Evolutionary conservation across 2,113 vertebrate species (phyloP).

Genomic region (Rhinolophus sinicus): DNA sequence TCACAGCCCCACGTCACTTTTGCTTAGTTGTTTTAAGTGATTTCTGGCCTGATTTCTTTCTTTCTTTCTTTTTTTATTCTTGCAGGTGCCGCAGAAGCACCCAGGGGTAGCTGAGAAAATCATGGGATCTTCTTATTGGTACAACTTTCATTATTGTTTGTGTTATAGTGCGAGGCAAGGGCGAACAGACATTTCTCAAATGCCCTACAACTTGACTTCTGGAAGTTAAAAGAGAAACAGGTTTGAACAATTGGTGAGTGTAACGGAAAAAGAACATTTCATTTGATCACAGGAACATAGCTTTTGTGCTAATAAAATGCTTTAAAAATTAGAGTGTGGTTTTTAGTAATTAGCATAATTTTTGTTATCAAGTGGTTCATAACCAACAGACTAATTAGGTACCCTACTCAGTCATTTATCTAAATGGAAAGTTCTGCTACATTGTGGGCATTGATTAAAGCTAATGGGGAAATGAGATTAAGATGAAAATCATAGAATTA

Average conservation of each 20-base stretch:
- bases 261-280: background rate
- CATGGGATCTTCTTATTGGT: background rate
- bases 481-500: conserved; percentile 77
- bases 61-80: background rate
- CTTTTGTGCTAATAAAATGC: conserved; percentile 50
- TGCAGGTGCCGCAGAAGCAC: background rate
- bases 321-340: conserved; percentile 47
- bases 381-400: conserved; percentile 66
- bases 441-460: conserved; percentile 73
- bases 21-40: background rate
- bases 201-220: background rate
- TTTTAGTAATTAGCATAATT: conserved; percentile 69
- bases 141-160: background rate
- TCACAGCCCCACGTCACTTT: background rate
- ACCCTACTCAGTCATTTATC: conserved; percentile 59
- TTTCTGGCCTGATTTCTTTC: background rate
- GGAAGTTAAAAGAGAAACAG: background rate
- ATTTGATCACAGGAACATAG: background rate
- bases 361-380: conserved; percentile 56
- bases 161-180: background rate
- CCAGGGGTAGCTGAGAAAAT: background rate
- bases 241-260: background rate
- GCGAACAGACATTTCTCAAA: background rate
- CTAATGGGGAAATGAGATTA: conserved; percentile 75
- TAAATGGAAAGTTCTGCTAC: conserved; percentile 69